Percentiles rank a stretch among this genome's conserved stretches.
Evolutionary conservation across 92 coral and sea anemone genomes (phyloP).

Genomic region (Virgularia gustaviana): DNA sequence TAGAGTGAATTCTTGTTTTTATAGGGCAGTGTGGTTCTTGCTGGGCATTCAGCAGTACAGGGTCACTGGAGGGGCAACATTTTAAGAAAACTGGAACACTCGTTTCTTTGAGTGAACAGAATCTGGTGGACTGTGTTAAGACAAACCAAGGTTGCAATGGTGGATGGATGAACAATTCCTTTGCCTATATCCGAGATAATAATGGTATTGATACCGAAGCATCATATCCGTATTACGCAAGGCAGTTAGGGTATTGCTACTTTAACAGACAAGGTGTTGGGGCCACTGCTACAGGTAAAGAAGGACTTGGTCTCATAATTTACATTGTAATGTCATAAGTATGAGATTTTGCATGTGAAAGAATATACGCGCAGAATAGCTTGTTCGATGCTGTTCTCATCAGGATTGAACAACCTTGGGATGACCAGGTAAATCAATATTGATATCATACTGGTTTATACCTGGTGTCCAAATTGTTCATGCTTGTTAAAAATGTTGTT

Average conservation of each 20-base stretch:
- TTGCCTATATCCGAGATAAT: slow-evolving; percentile 62
- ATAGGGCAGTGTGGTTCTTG: slow-evolving; percentile 80
- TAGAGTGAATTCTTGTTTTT: neutral
- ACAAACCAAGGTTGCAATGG: slow-evolving; percentile 77
- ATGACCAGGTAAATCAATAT: no score
- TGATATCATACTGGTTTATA: no score
- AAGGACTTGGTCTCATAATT: no score
- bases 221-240: slow-evolving; percentile 67
- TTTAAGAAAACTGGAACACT: slow-evolving; percentile 87
- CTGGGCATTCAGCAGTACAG: slow-evolving; percentile 98
- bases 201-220: slow-evolving; percentile 82
- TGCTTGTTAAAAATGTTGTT: neutral
- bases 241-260: slow-evolving; percentile 52
- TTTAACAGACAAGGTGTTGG: slow-evolving; percentile 56
- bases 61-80: slow-evolving; percentile 94
- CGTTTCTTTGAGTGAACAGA: slow-evolving; percentile 90
- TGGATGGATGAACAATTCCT: slow-evolving; percentile 84
- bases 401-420: no score
- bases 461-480: neutral
- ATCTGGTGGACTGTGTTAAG: slow-evolving; percentile 68
- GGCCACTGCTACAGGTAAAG: slow-evolving; percentile 69
- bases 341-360: no score
- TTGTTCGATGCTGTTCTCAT: no score
- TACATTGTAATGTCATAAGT: no score
- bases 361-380: no score